Evolutionary conservation across 2,113 vertebrate genomes (phyloP).

Genomic region (Brachyhypopomus occidentalis): DNA sequence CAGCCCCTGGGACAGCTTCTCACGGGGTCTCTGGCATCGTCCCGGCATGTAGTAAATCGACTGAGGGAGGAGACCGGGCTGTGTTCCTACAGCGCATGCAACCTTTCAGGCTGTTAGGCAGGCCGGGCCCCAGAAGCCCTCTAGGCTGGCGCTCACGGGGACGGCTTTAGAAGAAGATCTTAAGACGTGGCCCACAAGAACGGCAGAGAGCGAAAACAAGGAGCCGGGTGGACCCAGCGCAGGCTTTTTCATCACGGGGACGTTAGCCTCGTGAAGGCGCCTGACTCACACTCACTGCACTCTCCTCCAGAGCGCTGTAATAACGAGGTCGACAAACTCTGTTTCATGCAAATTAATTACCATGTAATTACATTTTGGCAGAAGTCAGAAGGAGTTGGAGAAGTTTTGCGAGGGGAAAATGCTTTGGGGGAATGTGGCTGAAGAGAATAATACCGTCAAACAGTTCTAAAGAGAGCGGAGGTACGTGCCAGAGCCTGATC

Average conservation of each 20-base stretch:
- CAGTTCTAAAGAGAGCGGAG: neutral
- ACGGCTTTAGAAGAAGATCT: constrained; percentile 18
- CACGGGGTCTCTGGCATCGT: constrained; percentile 10
- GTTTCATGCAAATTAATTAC: neutral
- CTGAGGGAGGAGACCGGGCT: constrained; percentile 6
- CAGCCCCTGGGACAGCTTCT: neutral
- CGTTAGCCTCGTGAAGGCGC: too few relatives aligned
- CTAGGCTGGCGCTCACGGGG: neutral
- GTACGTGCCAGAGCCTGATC: constrained; percentile 6
- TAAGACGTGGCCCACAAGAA: neutral
- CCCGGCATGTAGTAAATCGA: constrained; percentile 31
- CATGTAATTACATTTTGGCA: neutral
- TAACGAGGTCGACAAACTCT: neutral
- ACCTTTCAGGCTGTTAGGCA: constrained; percentile 28
- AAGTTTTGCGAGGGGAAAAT: neutral
- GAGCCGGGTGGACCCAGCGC: too few relatives aligned
- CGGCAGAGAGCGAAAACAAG: neutral
- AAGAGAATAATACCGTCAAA: neutral
- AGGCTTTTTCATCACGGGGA: too few relatives aligned
- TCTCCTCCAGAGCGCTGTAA: neutral
- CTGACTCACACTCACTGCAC: neutral
- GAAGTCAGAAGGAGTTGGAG: neutral
- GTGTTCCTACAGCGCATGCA: neutral
- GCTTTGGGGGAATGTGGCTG: neutral
- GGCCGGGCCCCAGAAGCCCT: constrained; percentile 7